Evolutionary conservation across 1,140 invertebrate species (phyloP).

Genomic region (Steinernema khuongi): DNA sequence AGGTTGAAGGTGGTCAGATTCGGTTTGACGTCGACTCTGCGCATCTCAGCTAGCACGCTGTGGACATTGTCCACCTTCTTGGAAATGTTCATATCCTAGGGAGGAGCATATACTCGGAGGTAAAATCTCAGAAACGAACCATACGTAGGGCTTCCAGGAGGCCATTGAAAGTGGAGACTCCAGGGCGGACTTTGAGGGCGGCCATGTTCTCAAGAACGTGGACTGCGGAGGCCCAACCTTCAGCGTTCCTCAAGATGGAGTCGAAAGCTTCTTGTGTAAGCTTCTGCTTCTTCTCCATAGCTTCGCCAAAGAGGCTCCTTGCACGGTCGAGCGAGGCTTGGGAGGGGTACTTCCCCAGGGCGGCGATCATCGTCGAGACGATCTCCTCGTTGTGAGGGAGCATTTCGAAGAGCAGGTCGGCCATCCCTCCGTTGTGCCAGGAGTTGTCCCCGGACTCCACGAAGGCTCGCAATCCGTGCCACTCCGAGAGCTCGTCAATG

Average conservation of each 20-base stretch:
- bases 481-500: constrained; percentile 25
- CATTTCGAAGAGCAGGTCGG: constrained; percentile 36
- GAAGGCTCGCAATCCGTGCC: constrained; percentile 27
- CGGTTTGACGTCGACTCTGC: background rate
- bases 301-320: constrained; percentile 17
- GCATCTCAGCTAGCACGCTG: background rate
- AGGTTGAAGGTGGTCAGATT: background rate
- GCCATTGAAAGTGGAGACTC: constrained; percentile 20
- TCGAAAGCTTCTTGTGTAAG: constrained; percentile 22
- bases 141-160: background rate
- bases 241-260: constrained; percentile 9
- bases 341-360: constrained; percentile 23
- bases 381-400: constrained; percentile 24
- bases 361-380: constrained; percentile 26
- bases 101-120: background rate
- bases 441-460: background rate
- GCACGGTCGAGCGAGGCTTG: constrained; percentile 21
- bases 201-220: constrained; percentile 18
- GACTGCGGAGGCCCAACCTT: background rate
- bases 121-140: background rate
- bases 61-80: background rate
- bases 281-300: constrained; percentile 13
- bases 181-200: background rate
- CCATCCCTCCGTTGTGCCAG: constrained; percentile 27
- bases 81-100: background rate